A percentile compares a stretch with the other conserved stretches of the same genome.
These are phyloP conservation scores for Scomberomorus guttatus DNA, from an alignment of 2,797 vertebrate species.

Conservation along the genomic window DNA sequence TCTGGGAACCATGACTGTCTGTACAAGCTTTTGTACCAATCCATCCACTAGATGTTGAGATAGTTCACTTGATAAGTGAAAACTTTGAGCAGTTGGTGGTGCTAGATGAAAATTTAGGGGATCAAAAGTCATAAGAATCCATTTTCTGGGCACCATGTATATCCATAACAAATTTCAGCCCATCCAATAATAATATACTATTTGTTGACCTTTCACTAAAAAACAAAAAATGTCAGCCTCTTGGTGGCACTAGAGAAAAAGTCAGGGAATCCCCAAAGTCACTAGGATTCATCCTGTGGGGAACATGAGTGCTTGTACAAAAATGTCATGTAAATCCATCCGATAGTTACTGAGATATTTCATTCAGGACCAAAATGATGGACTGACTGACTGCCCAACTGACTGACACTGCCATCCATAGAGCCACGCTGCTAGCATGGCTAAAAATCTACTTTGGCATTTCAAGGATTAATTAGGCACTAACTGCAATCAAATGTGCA, in stretches of 20 bases:
- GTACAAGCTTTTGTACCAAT: too few species aligned
- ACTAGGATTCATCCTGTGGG: too few species aligned
- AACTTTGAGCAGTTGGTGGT: too few species aligned
- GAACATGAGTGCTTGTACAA: too few species aligned
- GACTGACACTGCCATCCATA: not conserved
- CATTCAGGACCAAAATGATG: not conserved
- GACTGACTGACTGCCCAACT: not conserved
- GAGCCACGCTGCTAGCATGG: not conserved
- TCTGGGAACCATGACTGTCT: not conserved
- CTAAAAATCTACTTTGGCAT: not conserved
- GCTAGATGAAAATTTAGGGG: not conserved
- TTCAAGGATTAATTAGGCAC: constrained; percentile 35
- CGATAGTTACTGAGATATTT: not conserved
- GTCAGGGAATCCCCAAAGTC: too few species aligned
- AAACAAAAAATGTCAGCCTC: too few species aligned
- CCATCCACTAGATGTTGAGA: too few species aligned
- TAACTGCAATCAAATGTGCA: constrained; percentile 46
- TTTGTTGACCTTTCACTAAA: not conserved
- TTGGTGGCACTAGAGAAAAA: too few species aligned
- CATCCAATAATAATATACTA: not conserved
- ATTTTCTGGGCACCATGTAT: not conserved
- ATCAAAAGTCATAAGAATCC: not conserved
- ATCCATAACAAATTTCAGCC: too few species aligned
- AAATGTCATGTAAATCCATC: not conserved
- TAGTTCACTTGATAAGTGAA: too few species aligned